Percentiles rank a stretch among this genome's conserved stretches.
phyloP scores from a whole-genome alignment of 2,888 invertebrate genomes.

The Nymphalis urticae region DNA sequence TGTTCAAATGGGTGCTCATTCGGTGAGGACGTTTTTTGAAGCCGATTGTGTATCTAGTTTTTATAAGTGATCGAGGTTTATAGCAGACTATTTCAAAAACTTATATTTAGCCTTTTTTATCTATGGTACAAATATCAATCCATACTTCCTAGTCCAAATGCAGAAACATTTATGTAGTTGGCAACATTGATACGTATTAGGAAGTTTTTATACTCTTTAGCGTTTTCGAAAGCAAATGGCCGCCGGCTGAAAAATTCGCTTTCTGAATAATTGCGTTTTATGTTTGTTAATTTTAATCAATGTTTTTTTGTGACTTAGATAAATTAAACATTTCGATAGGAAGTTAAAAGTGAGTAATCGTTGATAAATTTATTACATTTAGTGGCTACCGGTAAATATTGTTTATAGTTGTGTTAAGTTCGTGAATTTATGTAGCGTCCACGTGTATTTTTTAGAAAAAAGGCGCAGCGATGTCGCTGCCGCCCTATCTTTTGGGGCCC shows the following conservation, averaged over 20 bases:
- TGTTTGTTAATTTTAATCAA: neutral
- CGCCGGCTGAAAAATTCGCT: slow-evolving; percentile 36
- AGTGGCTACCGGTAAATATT: slow-evolving; percentile 18
- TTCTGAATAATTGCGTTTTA: slow-evolving; percentile 13
- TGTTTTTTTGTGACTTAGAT: slow-evolving; percentile 17
- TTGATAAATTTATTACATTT: neutral
- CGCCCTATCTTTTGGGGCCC: slow-evolving; percentile 88
- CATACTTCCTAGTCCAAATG: too few relatives aligned
- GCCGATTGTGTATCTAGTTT: too few relatives aligned
- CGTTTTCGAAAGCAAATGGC: slow-evolving; percentile 57
- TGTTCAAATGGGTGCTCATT: too few relatives aligned
- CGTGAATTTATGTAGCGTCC: slow-evolving; percentile 22
- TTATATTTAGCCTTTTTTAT: neutral
- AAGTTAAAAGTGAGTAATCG: slow-evolving; percentile 39
- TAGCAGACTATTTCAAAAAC: too few relatives aligned
- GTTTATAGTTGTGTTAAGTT: slow-evolving; percentile 16
- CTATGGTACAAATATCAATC: slow-evolving; percentile 6
- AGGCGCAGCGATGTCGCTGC: slow-evolving; percentile 86
- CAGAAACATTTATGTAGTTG: neutral
- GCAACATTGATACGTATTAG: neutral
- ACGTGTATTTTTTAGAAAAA: slow-evolving; percentile 46
- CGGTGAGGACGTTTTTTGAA: too few relatives aligned
- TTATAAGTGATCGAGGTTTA: too few relatives aligned
- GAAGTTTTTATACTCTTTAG: too few relatives aligned
- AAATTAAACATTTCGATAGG: slow-evolving; percentile 17